phyloP scores from a whole-genome alignment of 2,888 invertebrate genomes.

The Deilephila porcellus region DNA sequence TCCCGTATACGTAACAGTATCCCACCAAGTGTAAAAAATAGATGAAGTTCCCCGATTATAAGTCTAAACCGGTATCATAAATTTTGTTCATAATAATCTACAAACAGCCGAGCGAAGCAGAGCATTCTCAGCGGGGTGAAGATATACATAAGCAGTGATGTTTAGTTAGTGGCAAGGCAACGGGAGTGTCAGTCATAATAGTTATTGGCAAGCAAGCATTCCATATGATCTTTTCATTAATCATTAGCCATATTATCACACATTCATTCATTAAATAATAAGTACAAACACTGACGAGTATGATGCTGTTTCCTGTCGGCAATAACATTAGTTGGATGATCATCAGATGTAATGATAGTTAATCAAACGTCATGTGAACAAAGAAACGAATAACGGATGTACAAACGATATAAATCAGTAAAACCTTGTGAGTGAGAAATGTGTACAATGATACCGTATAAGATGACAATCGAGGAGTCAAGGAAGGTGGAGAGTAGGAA shows the following conservation, averaged over 20 bases:
- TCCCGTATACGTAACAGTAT: slow-evolving; percentile 70
- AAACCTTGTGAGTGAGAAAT: slow-evolving; percentile 31
- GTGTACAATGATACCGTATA: slow-evolving; percentile 51
- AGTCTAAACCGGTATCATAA: slow-evolving; percentile 44
- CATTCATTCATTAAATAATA: slow-evolving; percentile 35
- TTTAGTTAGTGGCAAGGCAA: slow-evolving; percentile 84
- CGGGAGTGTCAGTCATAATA: slow-evolving; percentile 72
- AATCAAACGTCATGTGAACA: slow-evolving; percentile 41
- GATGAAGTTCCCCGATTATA: slow-evolving; percentile 42
- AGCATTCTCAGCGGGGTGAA: slow-evolving; percentile 83
- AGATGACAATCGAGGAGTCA: slow-evolving; percentile 60
- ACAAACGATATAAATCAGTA: slow-evolving; percentile 46
- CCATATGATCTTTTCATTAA: slow-evolving; percentile 49
- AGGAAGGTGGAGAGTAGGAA: slow-evolving; percentile 58
- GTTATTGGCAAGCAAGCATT: slow-evolving; percentile 76
- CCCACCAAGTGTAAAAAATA: slow-evolving; percentile 65
- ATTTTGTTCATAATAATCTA: slow-evolving; percentile 51
- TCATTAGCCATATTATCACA: slow-evolving; percentile 18
- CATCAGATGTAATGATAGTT: slow-evolving; percentile 15
- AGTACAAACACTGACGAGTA: slow-evolving; percentile 16
- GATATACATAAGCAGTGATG: slow-evolving; percentile 80
- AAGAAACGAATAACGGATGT: slow-evolving; percentile 43
- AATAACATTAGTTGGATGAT: slow-evolving; percentile 6
- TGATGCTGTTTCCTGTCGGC: slow-evolving; percentile 1
- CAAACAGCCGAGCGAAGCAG: slow-evolving; percentile 80